Evolutionary conservation across 2,113 vertebrate species (phyloP).

Genomic region (Mesoclemmys tuberculata): DNA sequence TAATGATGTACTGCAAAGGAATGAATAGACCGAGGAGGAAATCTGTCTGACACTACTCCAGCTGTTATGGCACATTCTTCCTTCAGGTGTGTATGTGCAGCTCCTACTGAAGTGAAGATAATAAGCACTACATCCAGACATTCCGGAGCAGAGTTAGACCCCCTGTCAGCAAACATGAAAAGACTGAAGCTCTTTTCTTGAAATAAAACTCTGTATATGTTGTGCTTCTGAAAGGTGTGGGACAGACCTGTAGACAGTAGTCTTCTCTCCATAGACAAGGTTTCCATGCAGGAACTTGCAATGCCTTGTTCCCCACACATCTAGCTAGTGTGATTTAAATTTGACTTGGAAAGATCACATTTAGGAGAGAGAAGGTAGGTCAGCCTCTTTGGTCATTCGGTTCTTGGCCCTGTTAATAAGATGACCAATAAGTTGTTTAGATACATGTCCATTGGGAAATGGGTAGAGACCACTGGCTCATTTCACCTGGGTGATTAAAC

Average conservation of each 20-base stretch:
- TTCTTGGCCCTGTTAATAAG: not conserved
- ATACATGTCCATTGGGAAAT: not conserved
- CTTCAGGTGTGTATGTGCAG: not conserved
- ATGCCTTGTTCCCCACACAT: not conserved
- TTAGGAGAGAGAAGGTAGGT: not conserved
- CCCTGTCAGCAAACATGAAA: not conserved
- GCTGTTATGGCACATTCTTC: not conserved
- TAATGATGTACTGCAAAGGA: constrained; percentile 31
- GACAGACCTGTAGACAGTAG: not conserved
- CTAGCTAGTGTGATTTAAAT: not conserved
- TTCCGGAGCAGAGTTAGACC: not conserved
- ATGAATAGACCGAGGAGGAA: constrained; percentile 27
- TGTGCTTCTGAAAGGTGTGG: not conserved
- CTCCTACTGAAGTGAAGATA: not conserved
- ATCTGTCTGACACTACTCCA: not conserved
- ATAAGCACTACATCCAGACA: not conserved
- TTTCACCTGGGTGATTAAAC: not conserved
- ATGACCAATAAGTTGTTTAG: not conserved
- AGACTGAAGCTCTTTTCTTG: not conserved
- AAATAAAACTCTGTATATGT: not conserved
- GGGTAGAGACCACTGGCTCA: not conserved
- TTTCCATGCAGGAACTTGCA: not conserved
- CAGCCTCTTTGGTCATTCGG: not conserved
- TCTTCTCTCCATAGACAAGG: not conserved
- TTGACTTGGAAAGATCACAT: not conserved